Conservation (phyloP, 2,113 vertebrate species). For the Pseudopodoces humilis region DNA sequence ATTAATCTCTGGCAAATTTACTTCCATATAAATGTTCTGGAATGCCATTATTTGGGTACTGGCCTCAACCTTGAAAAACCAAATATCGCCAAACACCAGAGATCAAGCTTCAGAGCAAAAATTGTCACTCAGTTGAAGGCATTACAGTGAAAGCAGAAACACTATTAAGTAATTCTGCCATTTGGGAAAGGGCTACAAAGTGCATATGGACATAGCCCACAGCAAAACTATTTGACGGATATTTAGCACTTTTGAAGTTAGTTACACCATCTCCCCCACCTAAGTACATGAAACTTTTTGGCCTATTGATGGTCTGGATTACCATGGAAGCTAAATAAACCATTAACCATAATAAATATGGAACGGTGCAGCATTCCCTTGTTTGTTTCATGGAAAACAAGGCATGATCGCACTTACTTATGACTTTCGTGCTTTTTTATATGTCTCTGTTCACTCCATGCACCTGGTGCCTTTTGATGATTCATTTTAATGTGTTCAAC, state of each 20-base stretch:
- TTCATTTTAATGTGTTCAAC: conserved; percentile 62
- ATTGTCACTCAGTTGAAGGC: background rate
- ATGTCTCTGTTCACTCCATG: conserved; percentile 13
- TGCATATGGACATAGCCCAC: background rate
- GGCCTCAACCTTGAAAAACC: background rate
- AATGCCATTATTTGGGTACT: background rate
- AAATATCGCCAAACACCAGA: background rate
- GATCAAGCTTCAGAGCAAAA: background rate
- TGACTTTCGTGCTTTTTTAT: background rate
- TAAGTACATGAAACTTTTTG: background rate
- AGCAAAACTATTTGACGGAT: background rate
- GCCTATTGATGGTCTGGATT: background rate
- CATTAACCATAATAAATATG: background rate
- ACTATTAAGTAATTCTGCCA: background rate
- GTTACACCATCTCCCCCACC: background rate
- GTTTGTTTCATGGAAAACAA: conserved; percentile 46
- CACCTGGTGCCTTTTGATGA: conserved; percentile 62
- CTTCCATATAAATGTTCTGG: background rate
- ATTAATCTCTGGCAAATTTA: background rate
- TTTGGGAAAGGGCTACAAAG: background rate
- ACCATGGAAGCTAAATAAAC: background rate
- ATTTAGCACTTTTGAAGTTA: background rate
- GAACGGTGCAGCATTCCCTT: background rate
- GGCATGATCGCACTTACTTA: conserved; percentile 48
- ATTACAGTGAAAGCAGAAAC: background rate